A percentile compares a stretch with the other conserved stretches of the same genome.
Evolutionary conservation across 64 coral and sea anemone genomes (phyloP).

Genomic region (Acropora yongei): DNA sequence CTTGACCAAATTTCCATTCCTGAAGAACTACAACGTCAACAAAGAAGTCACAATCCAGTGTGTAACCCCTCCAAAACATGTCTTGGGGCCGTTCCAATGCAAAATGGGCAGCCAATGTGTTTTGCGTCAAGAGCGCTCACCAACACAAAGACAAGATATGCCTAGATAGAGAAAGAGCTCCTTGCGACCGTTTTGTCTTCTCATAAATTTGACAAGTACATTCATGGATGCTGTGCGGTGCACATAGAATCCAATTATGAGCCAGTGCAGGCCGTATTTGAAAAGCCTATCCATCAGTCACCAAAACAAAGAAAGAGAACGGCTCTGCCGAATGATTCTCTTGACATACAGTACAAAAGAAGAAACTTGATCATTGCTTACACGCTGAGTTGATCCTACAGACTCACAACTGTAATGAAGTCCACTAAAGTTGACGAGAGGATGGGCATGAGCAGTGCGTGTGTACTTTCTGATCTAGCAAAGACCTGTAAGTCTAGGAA

Average conservation of each 20-base stretch:
- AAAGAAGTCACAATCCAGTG: constrained; percentile 32
- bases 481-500: too few relatives aligned
- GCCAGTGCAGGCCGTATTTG: neutral
- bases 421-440: too few relatives aligned
- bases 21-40: neutral
- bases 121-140: constrained; percentile 12
- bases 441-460: too few relatives aligned
- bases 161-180: constrained; percentile 6
- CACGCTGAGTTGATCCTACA: too few relatives aligned
- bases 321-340: neutral
- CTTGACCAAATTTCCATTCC: neutral
- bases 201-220: constrained; percentile 23
- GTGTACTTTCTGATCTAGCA: too few relatives aligned
- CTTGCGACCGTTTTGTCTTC: neutral
- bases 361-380: neutral
- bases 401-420: too few relatives aligned
- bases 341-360: neutral
- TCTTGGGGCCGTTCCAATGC: constrained; percentile 3
- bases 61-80: neutral
- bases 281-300: constrained; percentile 6
- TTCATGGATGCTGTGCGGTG: neutral
- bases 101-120: constrained; percentile 5
- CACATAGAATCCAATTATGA: neutral
- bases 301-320: neutral
- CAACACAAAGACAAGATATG: neutral